A percentile compares a stretch with the other conserved stretches of the same genome.
phyloP scores from a whole-genome alignment of 2,113 vertebrate species.

The Otolemur garnettii region DNA sequence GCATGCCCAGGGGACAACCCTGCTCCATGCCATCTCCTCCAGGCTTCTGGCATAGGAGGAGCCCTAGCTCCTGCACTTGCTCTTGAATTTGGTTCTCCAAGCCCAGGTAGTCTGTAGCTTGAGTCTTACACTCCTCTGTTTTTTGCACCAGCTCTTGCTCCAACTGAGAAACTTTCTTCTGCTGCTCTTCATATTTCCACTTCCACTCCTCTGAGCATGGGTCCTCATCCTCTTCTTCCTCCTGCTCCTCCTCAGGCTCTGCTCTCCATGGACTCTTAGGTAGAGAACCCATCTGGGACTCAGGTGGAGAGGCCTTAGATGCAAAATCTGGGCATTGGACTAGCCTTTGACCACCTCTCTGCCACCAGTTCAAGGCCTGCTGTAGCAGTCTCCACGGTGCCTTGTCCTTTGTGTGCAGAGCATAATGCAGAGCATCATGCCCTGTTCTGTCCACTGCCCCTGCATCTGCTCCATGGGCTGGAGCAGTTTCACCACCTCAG shows the following conservation, averaged over 20 bases:
- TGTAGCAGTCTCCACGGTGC: slow-evolving; percentile 51
- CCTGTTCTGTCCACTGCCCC: slow-evolving; percentile 50
- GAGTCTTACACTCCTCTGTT: slow-evolving; percentile 57
- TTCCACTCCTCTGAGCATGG: slow-evolving; percentile 63
- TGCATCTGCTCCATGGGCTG: slow-evolving; percentile 74
- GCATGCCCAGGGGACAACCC: slow-evolving; percentile 65
- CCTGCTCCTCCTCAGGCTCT: slow-evolving; percentile 55
- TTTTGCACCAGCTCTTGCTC: slow-evolving; percentile 79
- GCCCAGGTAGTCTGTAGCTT: slow-evolving; percentile 27
- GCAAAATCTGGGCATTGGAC: slow-evolving; percentile 62
- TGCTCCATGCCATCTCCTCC: slow-evolving; percentile 72
- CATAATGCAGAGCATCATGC: slow-evolving; percentile 64
- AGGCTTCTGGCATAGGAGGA: slow-evolving; percentile 62
- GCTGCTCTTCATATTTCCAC: slow-evolving; percentile 71
- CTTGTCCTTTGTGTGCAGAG: slow-evolving; percentile 2
- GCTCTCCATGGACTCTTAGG: neutral
- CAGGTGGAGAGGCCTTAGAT: slow-evolving; percentile 63
- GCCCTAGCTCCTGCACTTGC: slow-evolving; percentile 72
- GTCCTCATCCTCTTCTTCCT: slow-evolving; percentile 53
- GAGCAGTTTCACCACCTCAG: slow-evolving; percentile 83
- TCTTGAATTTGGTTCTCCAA: slow-evolving; percentile 72
- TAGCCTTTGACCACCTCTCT: slow-evolving; percentile 59
- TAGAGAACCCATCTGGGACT: slow-evolving; percentile 6
- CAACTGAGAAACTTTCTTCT: slow-evolving; percentile 74
- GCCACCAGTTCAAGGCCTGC: slow-evolving; percentile 47